A percentile compares a stretch with the other conserved stretches of the same genome.
These are phyloP conservation scores for Eulemur macaco DNA, from an alignment of 2,113 vertebrate genomes.

Conservation along the genomic window DNA sequence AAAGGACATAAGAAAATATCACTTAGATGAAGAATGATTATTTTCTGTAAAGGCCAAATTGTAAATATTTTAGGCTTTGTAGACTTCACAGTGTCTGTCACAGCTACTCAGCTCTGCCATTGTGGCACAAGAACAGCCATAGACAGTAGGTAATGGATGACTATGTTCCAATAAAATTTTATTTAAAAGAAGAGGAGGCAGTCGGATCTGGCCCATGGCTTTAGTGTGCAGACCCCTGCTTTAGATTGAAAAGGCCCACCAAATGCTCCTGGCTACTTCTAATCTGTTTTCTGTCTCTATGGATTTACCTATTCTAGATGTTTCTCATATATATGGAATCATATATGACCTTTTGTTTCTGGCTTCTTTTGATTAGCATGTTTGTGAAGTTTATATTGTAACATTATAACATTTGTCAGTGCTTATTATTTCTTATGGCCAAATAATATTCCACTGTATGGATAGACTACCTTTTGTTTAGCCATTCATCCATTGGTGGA, in stretches of 20 bases:
- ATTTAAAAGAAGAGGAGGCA: not conserved
- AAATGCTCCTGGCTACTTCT: not conserved
- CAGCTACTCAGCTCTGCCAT: not conserved
- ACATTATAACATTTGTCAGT: not conserved
- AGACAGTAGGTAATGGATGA: not conserved
- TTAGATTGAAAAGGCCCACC: not conserved
- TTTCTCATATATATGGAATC: not conserved
- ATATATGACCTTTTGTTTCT: not conserved
- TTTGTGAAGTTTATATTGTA: not conserved
- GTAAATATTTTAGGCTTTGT: not conserved
- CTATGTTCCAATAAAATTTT: not conserved
- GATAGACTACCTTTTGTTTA: not conserved
- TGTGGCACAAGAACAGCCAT: not conserved
- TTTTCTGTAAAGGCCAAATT: not conserved
- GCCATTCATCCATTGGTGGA: not conserved
- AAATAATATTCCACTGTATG: not conserved
- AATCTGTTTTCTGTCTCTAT: not conserved
- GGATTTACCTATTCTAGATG: not conserved
- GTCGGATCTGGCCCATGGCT: not conserved
- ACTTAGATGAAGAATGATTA: not conserved
- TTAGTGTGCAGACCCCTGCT: not conserved
- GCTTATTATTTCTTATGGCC: not conserved
- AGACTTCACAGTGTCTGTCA: not conserved
- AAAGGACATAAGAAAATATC: not conserved
- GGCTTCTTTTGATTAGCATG: not conserved